Evolutionary conservation across 2,113 vertebrate genomes (phyloP), one percentile per base, ranked within the genome.

Genomic region (Elaphurus davidianus): DNA sequence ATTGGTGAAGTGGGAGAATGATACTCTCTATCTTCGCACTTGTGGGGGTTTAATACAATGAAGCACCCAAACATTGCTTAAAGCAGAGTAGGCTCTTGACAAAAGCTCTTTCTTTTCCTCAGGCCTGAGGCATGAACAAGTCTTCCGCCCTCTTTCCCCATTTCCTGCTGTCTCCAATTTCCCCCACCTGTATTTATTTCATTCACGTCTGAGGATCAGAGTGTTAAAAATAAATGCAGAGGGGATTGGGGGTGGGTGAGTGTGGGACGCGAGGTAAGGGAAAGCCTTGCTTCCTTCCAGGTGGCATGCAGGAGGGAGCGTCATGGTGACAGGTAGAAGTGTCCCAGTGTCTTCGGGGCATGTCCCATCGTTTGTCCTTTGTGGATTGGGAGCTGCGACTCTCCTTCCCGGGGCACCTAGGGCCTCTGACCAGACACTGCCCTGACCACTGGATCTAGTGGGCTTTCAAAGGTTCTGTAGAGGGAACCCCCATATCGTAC

Each of bases 201-300:
- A 78, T 90, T 92, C 52, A 89, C n/a, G 43, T 95, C 55, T 88
- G 54, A 94, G 87, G 28, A 78, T 86, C 27, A 47, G 57, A 91
- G 89, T 33, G 12, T 60, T 97, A 95, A 91, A 96, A 95, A 93
- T 71, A 88, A 97, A 87, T 62, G 36, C 45, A n/a, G 12, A 87
- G 57, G 30, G 60, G 25, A 5, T 4, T 88, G 15, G 16, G 21
- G 14, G 2, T 64, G 16, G 82, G 16, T 59, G 82, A 8, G 25
- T 40, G 4, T 59, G 81, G 83, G 92, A 57, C 16, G 8, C 14
- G 50, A 60, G 36, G 17, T 67, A 82, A 71, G 28, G 23, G 82
- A 28, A 14, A 79, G 57, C 33, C 33, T 95, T 25, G 17, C 47
- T 43, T 89, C 36, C 54, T 67, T 91, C 40, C 23, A 40, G 28